Evolutionary conservation across 2,888 invertebrate species (phyloP), one percentile per base, ranked within the genome.

Genomic region (Phlogophora meticulosa): DNA sequence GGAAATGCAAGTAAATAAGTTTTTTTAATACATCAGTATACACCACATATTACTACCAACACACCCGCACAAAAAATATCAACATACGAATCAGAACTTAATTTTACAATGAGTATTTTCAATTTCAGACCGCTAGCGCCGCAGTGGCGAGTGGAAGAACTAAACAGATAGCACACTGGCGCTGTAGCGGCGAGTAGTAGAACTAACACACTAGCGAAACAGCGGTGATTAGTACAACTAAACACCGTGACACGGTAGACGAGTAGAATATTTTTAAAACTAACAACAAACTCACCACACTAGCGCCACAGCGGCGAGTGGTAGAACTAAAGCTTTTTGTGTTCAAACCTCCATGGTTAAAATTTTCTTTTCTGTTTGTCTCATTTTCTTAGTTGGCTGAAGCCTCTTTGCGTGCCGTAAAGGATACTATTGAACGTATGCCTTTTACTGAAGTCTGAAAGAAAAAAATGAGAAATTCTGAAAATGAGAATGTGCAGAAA

Each of bases 371-470:
- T 13, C n/a, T 7, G n/a, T 36, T 61, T n/a, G n/a, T 51, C 3
- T 22, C 20, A 20, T 7, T 0, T 7, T 22, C 13, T 72, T 73
- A 82, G 38, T 82, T 82, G 0, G 79, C 4, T 1, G 78, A 72
- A 11, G 96, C 96, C 79, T 97, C 97, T 88, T 97, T 97, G 61
- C 97, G 94, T 32, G 96, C 97, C 15, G 97, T 97, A 93, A 98
- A 98, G 40, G 98, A 97, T 32, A 98, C 98, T 85, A 98, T 98
- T 53, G 98, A 98, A 67, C 98, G 97, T 80, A 98, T 98, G 4
- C 98, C 98, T 94, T 98, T 98, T 63, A 98, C 98, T 52, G 98
- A 98, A 56, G 98, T 98, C 98, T 98, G 96, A 79, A 97, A 96
- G 84, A 86, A 82, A 86, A 68, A 88, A 84, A 84, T 7, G 61